Base-by-base conservation (phyloP, 2,888 invertebrate species). In the Perizoma affinitatum region DNA sequence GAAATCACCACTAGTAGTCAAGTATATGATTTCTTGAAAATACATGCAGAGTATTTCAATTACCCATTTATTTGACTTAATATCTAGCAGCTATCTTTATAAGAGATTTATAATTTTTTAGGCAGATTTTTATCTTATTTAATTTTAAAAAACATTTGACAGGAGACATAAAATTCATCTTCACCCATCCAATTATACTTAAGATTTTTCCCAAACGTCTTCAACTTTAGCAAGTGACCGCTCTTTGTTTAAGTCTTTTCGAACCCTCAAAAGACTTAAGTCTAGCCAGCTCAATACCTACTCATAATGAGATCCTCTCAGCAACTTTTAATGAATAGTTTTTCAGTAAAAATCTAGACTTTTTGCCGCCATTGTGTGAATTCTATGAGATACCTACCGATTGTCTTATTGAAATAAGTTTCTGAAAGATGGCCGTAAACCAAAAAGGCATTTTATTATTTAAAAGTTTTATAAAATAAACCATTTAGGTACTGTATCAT, bases 281-380 rank as follows among this genome's bases (percentile, higher is more conserved):
- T 63, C 67, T 58, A 34, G 35, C 61, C 68, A 48, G 67, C 65
- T 67, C 63, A 70, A 70, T 67, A 48, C 38, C 53, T 66, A 45
- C 49, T 53, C 57, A 61, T 74, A 71, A 74, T 70, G 67, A 67
- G 64, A 71, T 63, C 41, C 67, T 70, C 57, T 58, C 66, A 50
- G 60, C 57, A 75, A 76, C 65, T 75, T 79, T 75, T 76, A 78
- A 78, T 78, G 71, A 78, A 79, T 73, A 75, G 74, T 74, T 74
- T 71, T 72, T 65, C 46, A 60, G 36, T 54, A 55, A 54, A 61
- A 63, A 70, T 71, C 68, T 51, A 64, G 70, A 66, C 42, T 40
- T 48, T 44, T 45, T 62, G 48, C 43, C 54, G 55, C 69, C 65
- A 68, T 70, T 65, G 67, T 69, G 22, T 42, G 9, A 57, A 46